Evolutionary conservation across 2,888 invertebrate genomes (phyloP), one percentile per base, ranked within the genome.

Genomic region (Apamea epomidion): DNA sequence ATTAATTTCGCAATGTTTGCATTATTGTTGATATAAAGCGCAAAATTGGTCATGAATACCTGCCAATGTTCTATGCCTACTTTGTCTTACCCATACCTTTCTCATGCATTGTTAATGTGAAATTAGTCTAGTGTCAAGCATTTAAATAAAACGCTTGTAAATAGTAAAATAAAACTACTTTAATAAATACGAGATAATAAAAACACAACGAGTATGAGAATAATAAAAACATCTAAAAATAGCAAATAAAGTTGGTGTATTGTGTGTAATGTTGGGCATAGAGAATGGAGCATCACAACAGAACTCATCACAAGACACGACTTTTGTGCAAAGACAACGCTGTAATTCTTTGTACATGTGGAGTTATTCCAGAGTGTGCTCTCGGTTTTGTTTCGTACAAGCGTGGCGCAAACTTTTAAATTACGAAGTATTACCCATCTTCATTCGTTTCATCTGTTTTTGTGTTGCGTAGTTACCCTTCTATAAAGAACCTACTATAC

Each of bases 1-100:
- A 92, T 91, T 89, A 89, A 90, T 94, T 94, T 94, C 92, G 93
- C 93, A 91, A 91, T 91, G 91, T 93, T 92, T 92, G 91, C 91
- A 92, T 89, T 90, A 83, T 91, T 83, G 79, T 89, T 87, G 87
- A 90, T 90, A 90, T 86, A 84, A 87, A 81, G 81, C 76, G 76
- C 79, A 82, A 84, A 89, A 87, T 81, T 85, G 80, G 83, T 85
- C 84, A 86, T 76, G 76, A 81, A 80, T 76, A 83, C 81, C 80
- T 80, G 79, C 76, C 77, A 82, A 81, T 74, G 64, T 29, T 78
- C 77, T 81, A 73, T 73, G 71, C 78, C 84, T 89, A 84, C 78
- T 85, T 83, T 73, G 69, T 74, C 79, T 85, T 70, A 76, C 73
- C 76, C 78, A 74, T 75, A 82, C 74, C 70, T 80, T 78, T 72